phyloP scores from a whole-genome alignment of 2,888 invertebrate genomes.

The Cecidostiba fungosa region DNA sequence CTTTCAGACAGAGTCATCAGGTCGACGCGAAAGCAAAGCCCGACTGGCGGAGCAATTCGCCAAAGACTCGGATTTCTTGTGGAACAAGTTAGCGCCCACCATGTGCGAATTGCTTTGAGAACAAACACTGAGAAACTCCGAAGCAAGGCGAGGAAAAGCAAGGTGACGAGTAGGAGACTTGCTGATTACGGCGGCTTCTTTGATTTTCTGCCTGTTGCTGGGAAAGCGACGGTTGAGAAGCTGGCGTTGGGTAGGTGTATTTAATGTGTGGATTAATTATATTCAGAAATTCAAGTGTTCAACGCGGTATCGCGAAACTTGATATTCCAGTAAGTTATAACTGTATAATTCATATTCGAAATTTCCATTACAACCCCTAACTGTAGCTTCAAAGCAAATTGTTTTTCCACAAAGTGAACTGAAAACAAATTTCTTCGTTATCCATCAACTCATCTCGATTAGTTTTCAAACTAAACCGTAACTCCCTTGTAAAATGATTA shows the following conservation, averaged over 20 bases:
- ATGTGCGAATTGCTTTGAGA: conserved; percentile 38
- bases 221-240: not conserved
- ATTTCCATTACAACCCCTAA: not conserved
- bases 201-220: not conserved
- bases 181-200: not conserved
- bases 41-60: conserved; percentile 36
- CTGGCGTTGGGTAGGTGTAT: not conserved
- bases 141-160: not conserved
- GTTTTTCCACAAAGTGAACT: not conserved
- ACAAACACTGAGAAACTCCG: not conserved
- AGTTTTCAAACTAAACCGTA: not conserved
- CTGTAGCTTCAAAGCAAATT: not conserved
- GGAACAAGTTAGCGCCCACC: conserved; percentile 26
- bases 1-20: conserved; percentile 41
- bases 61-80: conserved; percentile 32
- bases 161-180: not conserved
- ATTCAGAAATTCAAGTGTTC: too few species aligned
- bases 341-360: too few species aligned
- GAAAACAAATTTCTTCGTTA: too few species aligned
- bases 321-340: too few species aligned
- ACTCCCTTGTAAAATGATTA: not conserved
- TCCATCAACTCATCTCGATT: too few species aligned
- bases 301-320: too few species aligned
- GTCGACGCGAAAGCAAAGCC: conserved; percentile 28
- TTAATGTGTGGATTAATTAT: not conserved